phyloP scores from a whole-genome alignment of 2,888 invertebrate genomes.

The Plutella xylostella region DNA sequence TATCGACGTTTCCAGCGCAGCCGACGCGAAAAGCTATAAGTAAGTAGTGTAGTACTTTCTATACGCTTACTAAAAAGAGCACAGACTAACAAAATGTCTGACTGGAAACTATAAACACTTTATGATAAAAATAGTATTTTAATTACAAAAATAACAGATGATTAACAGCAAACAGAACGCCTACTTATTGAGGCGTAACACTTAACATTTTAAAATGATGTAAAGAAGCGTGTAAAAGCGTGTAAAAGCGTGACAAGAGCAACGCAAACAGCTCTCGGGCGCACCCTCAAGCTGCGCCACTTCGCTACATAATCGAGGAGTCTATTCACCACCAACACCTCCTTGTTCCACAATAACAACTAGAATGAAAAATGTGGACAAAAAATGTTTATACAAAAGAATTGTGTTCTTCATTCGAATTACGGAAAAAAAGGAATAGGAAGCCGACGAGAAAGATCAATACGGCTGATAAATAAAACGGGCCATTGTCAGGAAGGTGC shows the following conservation, averaged over 20 bases:
- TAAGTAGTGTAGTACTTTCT: not conserved
- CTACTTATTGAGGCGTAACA: not conserved
- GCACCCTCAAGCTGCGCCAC: constrained; percentile 27
- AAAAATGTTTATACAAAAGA: constrained; percentile 49
- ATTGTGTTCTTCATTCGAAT: constrained; percentile 44
- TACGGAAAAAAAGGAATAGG: constrained; percentile 31
- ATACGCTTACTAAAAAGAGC: not conserved
- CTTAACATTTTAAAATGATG: not conserved
- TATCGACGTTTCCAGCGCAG: not conserved
- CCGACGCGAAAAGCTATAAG: not conserved
- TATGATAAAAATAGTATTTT: no score
- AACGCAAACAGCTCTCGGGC: constrained; percentile 27
- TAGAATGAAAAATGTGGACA: constrained; percentile 51
- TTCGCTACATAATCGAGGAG: constrained; percentile 43
- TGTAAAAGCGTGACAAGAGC: constrained; percentile 23
- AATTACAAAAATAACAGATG: no score
- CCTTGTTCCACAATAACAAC: constrained; percentile 38
- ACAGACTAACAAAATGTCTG: not conserved
- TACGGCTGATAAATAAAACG: constrained; percentile 53
- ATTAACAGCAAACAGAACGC: no score
- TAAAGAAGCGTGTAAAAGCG: constrained; percentile 20
- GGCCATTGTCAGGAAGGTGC: constrained; percentile 38
- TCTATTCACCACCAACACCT: constrained; percentile 40
- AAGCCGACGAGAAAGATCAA: constrained; percentile 46
- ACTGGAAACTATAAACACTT: not conserved